phyloP scores from a whole-genome alignment of 2,113 vertebrate species.

The Lophotis ruficrista region DNA sequence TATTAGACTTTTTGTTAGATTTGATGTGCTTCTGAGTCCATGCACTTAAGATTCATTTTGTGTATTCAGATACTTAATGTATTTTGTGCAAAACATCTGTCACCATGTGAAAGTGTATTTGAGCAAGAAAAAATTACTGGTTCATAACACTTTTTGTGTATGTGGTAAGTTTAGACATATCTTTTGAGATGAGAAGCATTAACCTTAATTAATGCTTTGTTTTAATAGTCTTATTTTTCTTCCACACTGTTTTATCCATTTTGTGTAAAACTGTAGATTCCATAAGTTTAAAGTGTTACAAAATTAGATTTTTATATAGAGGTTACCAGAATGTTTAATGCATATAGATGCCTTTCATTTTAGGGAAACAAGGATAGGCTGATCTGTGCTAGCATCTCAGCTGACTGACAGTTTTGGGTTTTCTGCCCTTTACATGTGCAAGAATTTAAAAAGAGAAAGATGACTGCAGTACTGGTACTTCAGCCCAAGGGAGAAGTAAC shows the following conservation, averaged over 20 bases:
- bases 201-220: not conserved
- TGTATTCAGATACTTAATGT: not conserved
- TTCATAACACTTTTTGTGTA: not conserved
- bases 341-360: not conserved
- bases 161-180: not conserved
- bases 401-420: not conserved
- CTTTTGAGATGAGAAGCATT: not conserved
- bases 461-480: not conserved
- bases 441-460: not conserved
- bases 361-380: not conserved
- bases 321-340: not conserved
- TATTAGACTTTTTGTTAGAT: not conserved
- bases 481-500: not conserved
- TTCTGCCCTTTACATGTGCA: not conserved
- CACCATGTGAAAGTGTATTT: not conserved
- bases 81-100: constrained; percentile 21
- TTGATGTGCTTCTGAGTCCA: not conserved
- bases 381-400: not conserved
- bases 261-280: not conserved
- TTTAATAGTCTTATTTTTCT: not conserved
- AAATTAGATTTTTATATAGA: not conserved
- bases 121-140: not conserved
- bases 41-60: not conserved
- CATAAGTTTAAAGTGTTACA: not conserved
- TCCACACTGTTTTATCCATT: not conserved